Percentiles rank a stretch among this genome's conserved stretches.
These are phyloP conservation scores for Formica exsecta DNA, from an alignment of 1,140 invertebrate genomes.

Conservation along the genomic window DNA sequence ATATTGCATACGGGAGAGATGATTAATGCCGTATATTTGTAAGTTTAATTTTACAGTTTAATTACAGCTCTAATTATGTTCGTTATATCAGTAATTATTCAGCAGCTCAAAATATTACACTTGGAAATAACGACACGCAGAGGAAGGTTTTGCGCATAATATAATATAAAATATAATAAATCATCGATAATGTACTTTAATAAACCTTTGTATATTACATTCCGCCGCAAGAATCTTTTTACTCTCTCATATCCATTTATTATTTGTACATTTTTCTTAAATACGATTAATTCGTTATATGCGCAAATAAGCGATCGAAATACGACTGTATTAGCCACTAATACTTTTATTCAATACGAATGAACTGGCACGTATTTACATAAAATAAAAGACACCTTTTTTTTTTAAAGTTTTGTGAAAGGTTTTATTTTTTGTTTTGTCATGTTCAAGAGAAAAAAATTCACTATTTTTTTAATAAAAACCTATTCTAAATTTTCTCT, in stretches of 20 bases:
- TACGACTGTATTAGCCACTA: no score
- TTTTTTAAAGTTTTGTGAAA: no score
- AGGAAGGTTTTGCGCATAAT: background rate
- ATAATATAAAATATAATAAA: slow-evolving; percentile 4
- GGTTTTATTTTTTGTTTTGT: no score
- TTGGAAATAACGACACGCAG: background rate
- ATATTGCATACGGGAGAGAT: background rate
- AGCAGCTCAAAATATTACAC: background rate
- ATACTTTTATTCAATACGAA: slow-evolving; percentile 16
- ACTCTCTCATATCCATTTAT: background rate
- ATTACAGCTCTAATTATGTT: slow-evolving; percentile 1
- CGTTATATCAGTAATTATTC: slow-evolving; percentile 26
- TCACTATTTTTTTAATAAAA: no score
- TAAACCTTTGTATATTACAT: background rate
- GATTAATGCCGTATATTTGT: background rate
- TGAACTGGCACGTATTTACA: background rate
- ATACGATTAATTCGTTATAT: background rate
- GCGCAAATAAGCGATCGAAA: background rate
- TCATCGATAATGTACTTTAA: background rate
- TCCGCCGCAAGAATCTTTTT: background rate
- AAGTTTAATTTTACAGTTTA: slow-evolving; percentile 34
- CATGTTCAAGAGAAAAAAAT: no score
- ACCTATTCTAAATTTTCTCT: no score
- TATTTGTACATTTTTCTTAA: background rate
- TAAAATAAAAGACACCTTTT: background rate